Percentiles rank a stretch among this genome's conserved stretches.
phyloP scores from a whole-genome alignment of 2,797 vertebrate genomes.

The Psittacula echo region DNA sequence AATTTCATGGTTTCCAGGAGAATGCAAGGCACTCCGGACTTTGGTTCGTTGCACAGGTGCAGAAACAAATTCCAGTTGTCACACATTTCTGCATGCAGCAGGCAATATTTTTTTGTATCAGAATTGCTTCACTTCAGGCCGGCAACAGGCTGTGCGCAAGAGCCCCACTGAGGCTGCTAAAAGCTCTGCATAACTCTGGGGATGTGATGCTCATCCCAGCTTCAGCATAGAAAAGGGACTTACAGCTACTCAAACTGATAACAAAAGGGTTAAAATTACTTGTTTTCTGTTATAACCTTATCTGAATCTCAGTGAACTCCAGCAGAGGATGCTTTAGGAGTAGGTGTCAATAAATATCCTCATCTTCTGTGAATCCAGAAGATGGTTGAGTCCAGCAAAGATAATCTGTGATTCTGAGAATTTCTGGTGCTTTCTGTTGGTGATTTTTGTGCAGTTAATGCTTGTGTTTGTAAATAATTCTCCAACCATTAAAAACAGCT shows the following conservation, averaged over 20 bases:
- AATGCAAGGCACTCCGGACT: background rate
- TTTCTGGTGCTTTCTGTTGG: constrained; percentile 1
- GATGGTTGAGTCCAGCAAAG: background rate
- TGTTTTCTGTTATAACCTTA: background rate
- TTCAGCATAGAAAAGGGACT: background rate
- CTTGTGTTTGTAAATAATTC: constrained; percentile 42
- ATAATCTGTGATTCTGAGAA: background rate
- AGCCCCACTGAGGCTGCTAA: background rate
- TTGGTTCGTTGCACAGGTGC: background rate
- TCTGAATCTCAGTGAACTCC: background rate
- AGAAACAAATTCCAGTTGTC: background rate
- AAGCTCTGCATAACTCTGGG: background rate
- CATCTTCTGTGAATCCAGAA: background rate
- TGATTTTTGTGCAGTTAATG: constrained; percentile 26
- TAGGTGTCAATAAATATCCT: background rate
- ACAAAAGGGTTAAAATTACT: background rate
- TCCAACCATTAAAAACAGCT: constrained; percentile 23
- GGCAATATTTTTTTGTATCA: background rate
- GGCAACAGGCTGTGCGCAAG: background rate
- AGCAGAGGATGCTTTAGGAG: background rate
- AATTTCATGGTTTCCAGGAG: background rate
- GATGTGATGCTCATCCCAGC: background rate
- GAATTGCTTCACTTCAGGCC: background rate
- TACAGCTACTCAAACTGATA: background rate
- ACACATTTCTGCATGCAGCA: background rate